Evolutionary conservation across 1,140 invertebrate species (phyloP), one percentile per base, ranked within the genome.

Genomic region (Atta texana): DNA sequence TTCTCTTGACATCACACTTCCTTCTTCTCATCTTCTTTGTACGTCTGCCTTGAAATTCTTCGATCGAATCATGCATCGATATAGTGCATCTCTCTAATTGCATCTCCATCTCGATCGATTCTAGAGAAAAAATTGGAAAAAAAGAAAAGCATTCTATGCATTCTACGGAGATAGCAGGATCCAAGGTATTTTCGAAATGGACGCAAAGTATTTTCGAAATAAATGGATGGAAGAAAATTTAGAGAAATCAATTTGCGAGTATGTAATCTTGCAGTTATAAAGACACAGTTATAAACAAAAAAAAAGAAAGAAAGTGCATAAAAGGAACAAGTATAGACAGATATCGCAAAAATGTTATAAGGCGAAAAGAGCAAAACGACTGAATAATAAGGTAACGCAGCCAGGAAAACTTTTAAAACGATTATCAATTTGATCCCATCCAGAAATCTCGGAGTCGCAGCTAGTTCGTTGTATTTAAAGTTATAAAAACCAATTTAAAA

Each of bases 401-500:
- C 51, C 24, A 81, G 77, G 78, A 89, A 68, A 92, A 91, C 89
- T 91, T 93, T 93, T 93, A 92, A 92, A 93, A 88, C 86, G 72
- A 51, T 87, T 92, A 87, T 91, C 34, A 90, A 94, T 94, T 93
- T 92, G 89, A 93, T 93, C 92, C 90, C 85, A 55, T 59, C 82
- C 72, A 31, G n/a, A 57, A 75, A 31, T 75, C 80, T 59, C 39
- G 68, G 18, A 66, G 63, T 71, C 63, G 69, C 66, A 80, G 51
- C 53, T 76, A 61, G 31, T 66, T 85, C 71, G 80, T 63, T 88
- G 88, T 93, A 92, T 93, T 94, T 92, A 93, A 94, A 94, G 90
- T 94, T 94, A 93, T 94, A 94, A 94, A 93, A 94, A 94, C 89
- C 93, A 94, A 94, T 94, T 94, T 94, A 94, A 94, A 93, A 94